Conservation (phyloP, 2,113 vertebrate species). For the Patagioenas fasciata region DNA sequence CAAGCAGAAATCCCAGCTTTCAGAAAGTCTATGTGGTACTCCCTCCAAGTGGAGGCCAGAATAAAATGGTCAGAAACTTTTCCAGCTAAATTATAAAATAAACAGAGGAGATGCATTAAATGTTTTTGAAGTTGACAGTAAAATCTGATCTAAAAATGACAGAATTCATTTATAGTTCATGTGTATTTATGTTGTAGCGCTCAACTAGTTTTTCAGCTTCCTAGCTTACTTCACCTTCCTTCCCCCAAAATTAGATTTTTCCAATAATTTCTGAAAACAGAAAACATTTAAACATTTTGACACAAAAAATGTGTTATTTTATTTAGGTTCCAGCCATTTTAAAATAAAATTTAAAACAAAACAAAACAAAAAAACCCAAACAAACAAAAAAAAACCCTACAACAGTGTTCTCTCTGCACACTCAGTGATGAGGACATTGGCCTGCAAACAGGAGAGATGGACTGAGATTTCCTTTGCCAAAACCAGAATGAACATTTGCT, state of each 20-base stretch:
- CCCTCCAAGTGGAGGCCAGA: background rate
- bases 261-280: background rate
- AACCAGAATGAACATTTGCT: background rate
- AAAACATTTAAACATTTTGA: background rate
- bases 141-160: background rate
- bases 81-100: background rate
- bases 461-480: background rate
- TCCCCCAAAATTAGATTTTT: background rate
- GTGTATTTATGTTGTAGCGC: background rate
- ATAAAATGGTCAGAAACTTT: background rate
- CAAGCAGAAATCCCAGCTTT: background rate
- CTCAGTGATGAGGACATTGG: background rate
- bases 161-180: background rate
- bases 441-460: background rate
- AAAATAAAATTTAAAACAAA: background rate
- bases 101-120: background rate
- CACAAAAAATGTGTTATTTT: background rate
- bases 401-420: background rate
- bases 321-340: background rate
- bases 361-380: no score
- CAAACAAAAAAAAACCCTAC: no score
- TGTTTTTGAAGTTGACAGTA: background rate
- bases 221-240: background rate
- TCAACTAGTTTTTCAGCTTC: background rate
- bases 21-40: background rate